Base-by-base conservation (phyloP, 1,140 invertebrate species). In the Penaeus japonicus region DNA sequence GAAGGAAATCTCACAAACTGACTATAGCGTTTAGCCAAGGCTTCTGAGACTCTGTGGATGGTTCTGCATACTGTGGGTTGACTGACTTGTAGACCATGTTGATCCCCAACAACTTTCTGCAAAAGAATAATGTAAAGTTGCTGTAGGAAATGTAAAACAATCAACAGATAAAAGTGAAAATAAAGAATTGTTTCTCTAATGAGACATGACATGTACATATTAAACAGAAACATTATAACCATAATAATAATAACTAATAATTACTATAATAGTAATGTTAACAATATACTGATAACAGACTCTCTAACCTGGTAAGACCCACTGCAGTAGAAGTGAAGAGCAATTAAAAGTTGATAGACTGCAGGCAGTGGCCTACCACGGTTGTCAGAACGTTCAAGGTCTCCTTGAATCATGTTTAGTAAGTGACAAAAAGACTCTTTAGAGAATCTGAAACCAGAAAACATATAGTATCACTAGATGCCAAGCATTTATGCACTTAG, bases 301-400 rank as follows among this genome's bases (percentile, higher is more conserved):
- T 20, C 22, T 2, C 27, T 22, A 39, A 87, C 85, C 85, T 87
- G 85, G 20, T 82, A 82, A 15, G 85, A 87, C 39, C 85, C 85
- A 73, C 78, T 87, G 53, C 78, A 73, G 35, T 87, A 87, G 30
- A 87, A 87, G 30, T 87, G 85, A 22, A 87, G 78, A 3, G 85
- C 79, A 59, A 87, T 80, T 27, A 87, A 27, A 59, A 87, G 85
- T 65, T 87, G 85, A 59, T 82, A 82, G 17, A 75, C 39, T 18
- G 85, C 78, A 12, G 85, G 85, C 32, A 87, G 85, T 35, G 85
- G 85, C n/a, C 85, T 77, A 30, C 85, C 85, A 87, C 85, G 85
- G 62, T 87, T 87, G 62, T 87, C 85, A 47, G 62, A 59, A 53
- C 85, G 78, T 47, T 87, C 85, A 30, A 87, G 62, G 39, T 87